phyloP scores from a whole-genome alignment of 64 coral and sea anemone genomes.

The Orbicella faveolata region DNA sequence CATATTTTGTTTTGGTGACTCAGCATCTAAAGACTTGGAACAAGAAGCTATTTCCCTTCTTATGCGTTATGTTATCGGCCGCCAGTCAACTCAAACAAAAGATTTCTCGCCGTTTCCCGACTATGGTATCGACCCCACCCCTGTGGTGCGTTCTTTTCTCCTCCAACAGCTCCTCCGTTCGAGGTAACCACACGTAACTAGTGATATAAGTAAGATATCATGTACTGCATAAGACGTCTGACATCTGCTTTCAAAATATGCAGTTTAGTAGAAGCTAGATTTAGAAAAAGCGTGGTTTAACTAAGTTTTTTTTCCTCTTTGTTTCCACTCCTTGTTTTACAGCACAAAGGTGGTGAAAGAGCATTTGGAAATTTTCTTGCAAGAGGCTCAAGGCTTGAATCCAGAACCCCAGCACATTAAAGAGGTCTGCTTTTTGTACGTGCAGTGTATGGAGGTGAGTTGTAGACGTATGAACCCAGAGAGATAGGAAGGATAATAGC shows the following conservation, averaged over 20 bases:
- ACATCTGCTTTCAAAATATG: too few species aligned
- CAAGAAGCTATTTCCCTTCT: constrained; percentile 22
- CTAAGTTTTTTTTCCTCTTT: too few species aligned
- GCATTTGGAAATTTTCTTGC: constrained; percentile 55
- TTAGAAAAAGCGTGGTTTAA: too few species aligned
- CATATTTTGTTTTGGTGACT: constrained; percentile 79
- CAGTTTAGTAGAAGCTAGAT: too few species aligned
- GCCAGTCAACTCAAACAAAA: constrained; percentile 40
- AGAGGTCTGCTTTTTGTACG: constrained; percentile 78
- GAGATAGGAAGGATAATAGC: too few species aligned
- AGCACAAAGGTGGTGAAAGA: constrained; percentile 35
- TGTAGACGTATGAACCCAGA: too few species aligned
- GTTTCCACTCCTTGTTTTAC: neutral
- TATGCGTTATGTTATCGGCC: constrained; percentile 53
- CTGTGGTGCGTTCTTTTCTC: constrained; percentile 77
- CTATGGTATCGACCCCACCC: constrained; percentile 59
- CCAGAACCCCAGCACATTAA: constrained; percentile 32
- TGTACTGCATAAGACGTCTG: too few species aligned
- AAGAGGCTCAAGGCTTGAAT: constrained; percentile 33
- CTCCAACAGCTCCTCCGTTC: constrained; percentile 59
- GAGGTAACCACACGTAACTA: constrained; percentile 24
- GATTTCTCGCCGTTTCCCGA: constrained; percentile 79
- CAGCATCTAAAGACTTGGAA: constrained; percentile 37
- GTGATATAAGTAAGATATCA: too few species aligned
- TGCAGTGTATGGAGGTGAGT: constrained; percentile 89